Percentiles rank a stretch among this genome's conserved stretches.
phyloP scores from a whole-genome alignment of 2,797 vertebrate species.

The Dipus sagitta region DNA sequence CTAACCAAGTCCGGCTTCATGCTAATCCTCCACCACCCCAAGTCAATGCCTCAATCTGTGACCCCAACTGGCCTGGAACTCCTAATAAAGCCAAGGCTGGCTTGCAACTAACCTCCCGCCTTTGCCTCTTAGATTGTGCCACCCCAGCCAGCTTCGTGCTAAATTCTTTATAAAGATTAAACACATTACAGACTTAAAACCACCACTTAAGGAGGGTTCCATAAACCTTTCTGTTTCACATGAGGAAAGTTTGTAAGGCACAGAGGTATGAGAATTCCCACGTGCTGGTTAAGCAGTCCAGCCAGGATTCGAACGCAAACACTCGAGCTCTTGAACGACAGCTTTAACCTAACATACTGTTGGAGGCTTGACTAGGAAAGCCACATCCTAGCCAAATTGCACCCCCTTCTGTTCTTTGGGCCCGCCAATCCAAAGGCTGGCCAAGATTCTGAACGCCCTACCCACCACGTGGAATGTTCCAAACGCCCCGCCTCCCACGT shows the following conservation, averaged over 20 bases:
- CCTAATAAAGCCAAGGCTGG: too few relatives aligned
- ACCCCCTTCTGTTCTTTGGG: neutral
- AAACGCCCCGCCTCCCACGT: constrained; percentile 1
- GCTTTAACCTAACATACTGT: neutral
- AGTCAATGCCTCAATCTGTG: neutral
- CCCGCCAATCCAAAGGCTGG: constrained; percentile 66
- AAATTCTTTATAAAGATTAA: neutral
- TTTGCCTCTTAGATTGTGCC: neutral
- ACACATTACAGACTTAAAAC: constrained; percentile 56
- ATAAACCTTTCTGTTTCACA: constrained; percentile 48
- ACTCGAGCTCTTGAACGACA: neutral
- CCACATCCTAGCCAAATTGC: neutral
- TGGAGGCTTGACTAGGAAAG: neutral
- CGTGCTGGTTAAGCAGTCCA: neutral
- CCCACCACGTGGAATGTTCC: constrained; percentile 31
- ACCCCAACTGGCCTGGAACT: neutral
- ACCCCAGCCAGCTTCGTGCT: neutral
- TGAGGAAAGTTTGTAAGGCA: constrained; percentile 46
- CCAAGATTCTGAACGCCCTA: constrained; percentile 23
- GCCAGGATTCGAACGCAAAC: neutral
- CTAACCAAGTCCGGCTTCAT: neutral
- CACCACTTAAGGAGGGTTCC: neutral
- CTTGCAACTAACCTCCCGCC: neutral
- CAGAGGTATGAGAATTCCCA: neutral
- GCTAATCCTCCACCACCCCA: neutral